phyloP scores from a whole-genome alignment of 35 echinoderm and acorn worm species.

The Lytechinus variegatus region DNA sequence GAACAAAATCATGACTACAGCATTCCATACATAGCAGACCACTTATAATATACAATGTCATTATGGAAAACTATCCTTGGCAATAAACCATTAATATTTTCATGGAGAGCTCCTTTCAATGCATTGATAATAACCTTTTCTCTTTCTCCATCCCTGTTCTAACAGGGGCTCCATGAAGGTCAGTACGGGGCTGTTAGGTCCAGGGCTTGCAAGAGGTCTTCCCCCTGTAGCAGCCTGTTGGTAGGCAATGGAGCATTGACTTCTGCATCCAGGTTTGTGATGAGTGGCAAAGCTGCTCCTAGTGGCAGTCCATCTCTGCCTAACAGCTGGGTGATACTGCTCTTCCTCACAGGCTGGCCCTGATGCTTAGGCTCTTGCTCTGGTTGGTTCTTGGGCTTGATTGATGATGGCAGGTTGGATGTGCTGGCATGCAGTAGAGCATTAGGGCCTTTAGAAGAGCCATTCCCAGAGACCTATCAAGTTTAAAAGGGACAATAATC shows the following conservation, averaged over 20 bases:
- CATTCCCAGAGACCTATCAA: not conserved
- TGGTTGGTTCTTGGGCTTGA: not conserved
- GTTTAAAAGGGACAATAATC: not conserved
- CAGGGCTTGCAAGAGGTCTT: constrained; percentile 64
- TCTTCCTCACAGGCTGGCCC: not conserved
- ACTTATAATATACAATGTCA: not conserved
- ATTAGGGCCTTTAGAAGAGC: not conserved
- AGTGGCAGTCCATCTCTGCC: not conserved
- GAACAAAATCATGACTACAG: not conserved
- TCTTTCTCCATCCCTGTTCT: not conserved
- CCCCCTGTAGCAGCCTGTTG: constrained; percentile 64
- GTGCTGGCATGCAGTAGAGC: not conserved
- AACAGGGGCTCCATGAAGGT: constrained; percentile 5
- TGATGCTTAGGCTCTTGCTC: not conserved
- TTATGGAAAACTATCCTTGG: not conserved
- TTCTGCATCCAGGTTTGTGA: constrained; percentile 64
- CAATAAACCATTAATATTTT: not conserved
- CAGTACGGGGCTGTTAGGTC: constrained; percentile 42
- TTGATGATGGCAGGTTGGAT: not conserved
- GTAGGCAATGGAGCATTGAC: constrained; percentile 67
- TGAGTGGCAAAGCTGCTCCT: constrained; percentile 1
- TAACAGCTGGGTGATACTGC: constrained; percentile 31
- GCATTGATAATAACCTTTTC: not conserved
- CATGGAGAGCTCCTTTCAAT: not conserved
- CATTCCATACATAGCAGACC: not conserved